Evolutionary conservation across 2,888 invertebrate species (phyloP).

Genomic region (Dromius quadrimaculatus): DNA sequence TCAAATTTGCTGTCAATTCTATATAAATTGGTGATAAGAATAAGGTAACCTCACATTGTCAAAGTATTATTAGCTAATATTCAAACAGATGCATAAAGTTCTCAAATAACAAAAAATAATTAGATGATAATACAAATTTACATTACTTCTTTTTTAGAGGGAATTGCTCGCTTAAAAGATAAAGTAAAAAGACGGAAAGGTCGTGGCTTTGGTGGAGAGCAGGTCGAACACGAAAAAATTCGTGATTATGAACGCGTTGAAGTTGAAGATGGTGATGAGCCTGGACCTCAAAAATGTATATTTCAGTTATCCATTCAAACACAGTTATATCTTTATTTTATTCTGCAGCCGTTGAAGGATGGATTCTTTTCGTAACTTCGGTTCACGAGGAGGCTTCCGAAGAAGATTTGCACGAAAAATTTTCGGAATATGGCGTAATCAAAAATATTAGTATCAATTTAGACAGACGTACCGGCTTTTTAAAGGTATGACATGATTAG

Average conservation of each 20-base stretch:
- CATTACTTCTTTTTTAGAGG: background rate
- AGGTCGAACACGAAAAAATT: slow-evolving; percentile 67
- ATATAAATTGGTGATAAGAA: too few relatives aligned
- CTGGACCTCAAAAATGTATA: slow-evolving; percentile 59
- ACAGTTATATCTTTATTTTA: background rate
- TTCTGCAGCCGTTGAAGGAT: slow-evolving; percentile 88
- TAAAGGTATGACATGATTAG: slow-evolving; percentile 69
- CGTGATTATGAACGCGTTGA: slow-evolving; percentile 79
- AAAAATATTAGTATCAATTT: slow-evolving; percentile 98
- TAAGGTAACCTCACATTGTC: too few relatives aligned
- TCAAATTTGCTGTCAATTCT: too few relatives aligned
- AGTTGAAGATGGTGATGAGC: slow-evolving; percentile 68
- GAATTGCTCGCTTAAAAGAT: slow-evolving; percentile 80
- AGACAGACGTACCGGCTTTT: slow-evolving; percentile 96
- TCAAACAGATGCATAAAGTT: too few relatives aligned
- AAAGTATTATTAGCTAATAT: too few relatives aligned
- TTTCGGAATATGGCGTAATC: slow-evolving; percentile 97
- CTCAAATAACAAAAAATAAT: background rate
- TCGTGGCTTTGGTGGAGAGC: slow-evolving; percentile 85
- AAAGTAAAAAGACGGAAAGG: slow-evolving; percentile 96
- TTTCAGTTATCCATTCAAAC: background rate
- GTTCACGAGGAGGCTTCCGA: slow-evolving; percentile 99
- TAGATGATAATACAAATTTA: background rate
- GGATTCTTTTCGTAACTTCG: slow-evolving; percentile 98
- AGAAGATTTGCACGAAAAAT: slow-evolving; percentile 97